A percentile compares a stretch with the other conserved stretches of the same genome.
phyloP scores from a whole-genome alignment of 1,140 invertebrate species.

The Sarcophaga bullata region DNA sequence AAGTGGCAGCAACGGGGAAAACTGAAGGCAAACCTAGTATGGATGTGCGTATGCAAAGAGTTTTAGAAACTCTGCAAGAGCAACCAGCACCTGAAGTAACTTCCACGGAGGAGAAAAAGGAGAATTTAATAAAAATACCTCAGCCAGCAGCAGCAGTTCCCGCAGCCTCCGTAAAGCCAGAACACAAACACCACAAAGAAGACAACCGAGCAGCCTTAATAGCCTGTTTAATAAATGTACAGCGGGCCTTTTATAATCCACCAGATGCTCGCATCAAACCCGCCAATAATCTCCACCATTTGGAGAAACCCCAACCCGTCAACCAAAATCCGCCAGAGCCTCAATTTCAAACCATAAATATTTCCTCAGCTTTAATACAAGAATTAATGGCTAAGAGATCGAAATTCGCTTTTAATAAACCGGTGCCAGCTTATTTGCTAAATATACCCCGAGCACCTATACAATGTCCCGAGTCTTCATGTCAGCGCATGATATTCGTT shows the following conservation, averaged over 20 bases:
- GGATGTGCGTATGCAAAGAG: constrained; percentile 42
- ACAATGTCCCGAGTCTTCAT: constrained; percentile 51
- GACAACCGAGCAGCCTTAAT: not conserved
- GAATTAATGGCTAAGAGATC: not conserved
- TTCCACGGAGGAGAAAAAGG: constrained; percentile 5
- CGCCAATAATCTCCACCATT: not conserved
- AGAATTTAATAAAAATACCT: constrained; percentile 20
- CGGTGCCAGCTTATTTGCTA: constrained; percentile 27
- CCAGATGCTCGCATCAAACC: not conserved
- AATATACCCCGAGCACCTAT: constrained; percentile 48
- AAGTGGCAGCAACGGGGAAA: not conserved
- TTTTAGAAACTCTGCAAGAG: constrained; percentile 39
- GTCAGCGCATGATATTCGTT: constrained; percentile 49
- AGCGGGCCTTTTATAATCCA: constrained; percentile 17
- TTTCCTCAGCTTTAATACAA: not conserved
- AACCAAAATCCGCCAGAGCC: constrained; percentile 1
- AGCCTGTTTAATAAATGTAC: constrained; percentile 1
- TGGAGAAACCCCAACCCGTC: not conserved
- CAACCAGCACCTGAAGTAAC: constrained; percentile 28
- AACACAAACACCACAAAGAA: too few species aligned
- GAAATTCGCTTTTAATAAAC: not conserved
- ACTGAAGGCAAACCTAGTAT: not conserved
- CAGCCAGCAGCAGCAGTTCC: not conserved
- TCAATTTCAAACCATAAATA: constrained; percentile 40
- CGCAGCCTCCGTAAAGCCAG: too few species aligned